These are phyloP conservation scores for Pemphredon lugubris DNA, from an alignment of 2,888 invertebrate species.

Conservation along the genomic window DNA sequence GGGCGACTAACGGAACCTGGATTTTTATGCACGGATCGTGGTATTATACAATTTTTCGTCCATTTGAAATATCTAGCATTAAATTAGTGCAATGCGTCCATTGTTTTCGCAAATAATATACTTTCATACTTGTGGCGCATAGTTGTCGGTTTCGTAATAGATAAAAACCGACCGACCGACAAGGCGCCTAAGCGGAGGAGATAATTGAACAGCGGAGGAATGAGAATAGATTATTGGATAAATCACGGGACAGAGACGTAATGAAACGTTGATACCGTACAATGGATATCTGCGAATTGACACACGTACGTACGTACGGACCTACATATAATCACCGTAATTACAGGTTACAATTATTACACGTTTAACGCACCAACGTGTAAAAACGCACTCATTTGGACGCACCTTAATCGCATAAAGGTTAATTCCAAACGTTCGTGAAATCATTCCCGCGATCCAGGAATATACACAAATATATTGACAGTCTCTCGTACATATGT, in stretches of 20 bases:
- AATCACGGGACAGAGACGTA: constrained; percentile 46
- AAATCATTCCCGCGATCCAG: neutral
- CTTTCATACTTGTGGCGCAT: constrained; percentile 9
- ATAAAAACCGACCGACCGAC: constrained; percentile 46
- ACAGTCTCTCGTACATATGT: neutral
- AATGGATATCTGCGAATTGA: constrained; percentile 39
- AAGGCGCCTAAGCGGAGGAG: constrained; percentile 39
- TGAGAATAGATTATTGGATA: constrained; percentile 53
- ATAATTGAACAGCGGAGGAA: constrained; percentile 51
- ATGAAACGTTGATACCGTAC: constrained; percentile 45
- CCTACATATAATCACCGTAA: no score
- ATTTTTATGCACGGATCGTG: neutral
- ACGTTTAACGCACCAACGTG: no score
- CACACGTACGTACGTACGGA: no score
- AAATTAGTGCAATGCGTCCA: no score
- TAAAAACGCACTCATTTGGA: no score
- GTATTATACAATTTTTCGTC: neutral
- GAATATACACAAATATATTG: neutral
- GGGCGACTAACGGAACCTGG: no score
- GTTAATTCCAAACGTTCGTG: neutral
- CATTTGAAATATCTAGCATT: neutral
- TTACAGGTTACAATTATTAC: no score
- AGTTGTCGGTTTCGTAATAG: constrained; percentile 52
- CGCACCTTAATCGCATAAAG: no score
- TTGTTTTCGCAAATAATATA: constrained; percentile 18